Evolutionary conservation across 2,888 invertebrate genomes (phyloP).

Genomic region (Pseudococcus longispinus): DNA sequence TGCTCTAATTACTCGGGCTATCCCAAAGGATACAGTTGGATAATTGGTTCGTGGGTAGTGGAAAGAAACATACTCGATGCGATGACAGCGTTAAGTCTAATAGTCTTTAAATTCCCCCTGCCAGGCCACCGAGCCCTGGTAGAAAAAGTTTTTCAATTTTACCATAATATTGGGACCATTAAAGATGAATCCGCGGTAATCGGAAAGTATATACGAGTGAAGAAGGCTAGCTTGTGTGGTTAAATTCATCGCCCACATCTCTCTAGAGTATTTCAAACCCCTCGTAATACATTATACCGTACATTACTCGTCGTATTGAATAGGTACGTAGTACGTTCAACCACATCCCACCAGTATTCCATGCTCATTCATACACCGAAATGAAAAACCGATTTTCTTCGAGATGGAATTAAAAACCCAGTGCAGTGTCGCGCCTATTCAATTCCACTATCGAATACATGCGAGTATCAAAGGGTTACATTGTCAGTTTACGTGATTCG

Average conservation of each 20-base stretch:
- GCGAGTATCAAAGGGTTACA: background rate
- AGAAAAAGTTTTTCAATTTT: constrained; percentile 10
- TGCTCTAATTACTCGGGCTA: background rate
- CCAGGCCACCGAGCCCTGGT: background rate
- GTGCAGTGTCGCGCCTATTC: background rate
- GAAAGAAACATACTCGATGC: background rate
- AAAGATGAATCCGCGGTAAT: background rate
- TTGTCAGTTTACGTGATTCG: background rate
- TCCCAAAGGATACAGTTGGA: background rate
- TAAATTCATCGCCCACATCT: background rate
- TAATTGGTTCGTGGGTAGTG: constrained; percentile 20
- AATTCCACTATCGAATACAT: background rate
- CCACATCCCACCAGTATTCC: background rate
- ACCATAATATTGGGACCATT: constrained; percentile 1
- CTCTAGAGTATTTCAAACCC: background rate
- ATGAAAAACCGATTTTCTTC: background rate
- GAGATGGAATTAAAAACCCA: background rate
- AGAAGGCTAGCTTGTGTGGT: background rate
- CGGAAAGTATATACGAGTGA: background rate
- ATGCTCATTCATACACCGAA: background rate
- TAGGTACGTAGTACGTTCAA: background rate
- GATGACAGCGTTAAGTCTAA: background rate
- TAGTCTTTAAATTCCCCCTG: background rate
- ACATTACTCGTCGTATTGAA: background rate
- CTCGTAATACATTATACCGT: background rate